These are phyloP conservation scores for Rhopilema esculentum DNA, from an alignment of 30 jellyfish, hydroid and myxozoan species.

Conservation along the genomic window DNA sequence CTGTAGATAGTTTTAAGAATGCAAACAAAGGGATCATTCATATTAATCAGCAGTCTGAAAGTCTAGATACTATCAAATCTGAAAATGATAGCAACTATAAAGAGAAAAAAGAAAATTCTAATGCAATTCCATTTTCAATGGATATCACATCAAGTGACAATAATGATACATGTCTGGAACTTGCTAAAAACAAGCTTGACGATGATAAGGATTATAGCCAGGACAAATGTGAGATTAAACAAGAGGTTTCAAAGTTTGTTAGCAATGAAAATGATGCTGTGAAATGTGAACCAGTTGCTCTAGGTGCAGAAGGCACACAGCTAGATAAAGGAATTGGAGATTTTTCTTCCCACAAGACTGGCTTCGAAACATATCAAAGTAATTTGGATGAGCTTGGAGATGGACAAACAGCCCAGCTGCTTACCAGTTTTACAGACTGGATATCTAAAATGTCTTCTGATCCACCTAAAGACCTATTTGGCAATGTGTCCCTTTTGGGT, in stretches of 20 bases:
- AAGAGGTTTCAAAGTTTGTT: background rate
- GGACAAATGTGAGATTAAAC: too few relatives aligned
- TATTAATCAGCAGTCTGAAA: background rate
- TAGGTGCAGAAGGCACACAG: background rate
- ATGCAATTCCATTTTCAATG: too few relatives aligned
- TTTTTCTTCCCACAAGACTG: background rate
- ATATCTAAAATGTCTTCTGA: slow-evolving; percentile 40
- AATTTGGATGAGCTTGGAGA: slow-evolving; percentile 60
- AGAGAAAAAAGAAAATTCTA: too few relatives aligned
- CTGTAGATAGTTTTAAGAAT: background rate
- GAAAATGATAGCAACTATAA: too few relatives aligned
- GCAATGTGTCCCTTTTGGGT: slow-evolving; percentile 29
- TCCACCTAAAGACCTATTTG: slow-evolving; percentile 30
- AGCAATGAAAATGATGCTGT: background rate
- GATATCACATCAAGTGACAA: too few relatives aligned
- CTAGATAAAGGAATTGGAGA: background rate
- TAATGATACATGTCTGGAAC: too few relatives aligned
- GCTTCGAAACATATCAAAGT: slow-evolving; percentile 22
- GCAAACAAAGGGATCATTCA: too few relatives aligned
- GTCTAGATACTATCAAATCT: background rate
- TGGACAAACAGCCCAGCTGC: slow-evolving; percentile 38
- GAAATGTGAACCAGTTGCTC: background rate
- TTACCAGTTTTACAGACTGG: slow-evolving; percentile 49
- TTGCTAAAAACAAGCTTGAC: too few relatives aligned
- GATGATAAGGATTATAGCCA: too few relatives aligned